phyloP scores from a whole-genome alignment of 2,797 vertebrate genomes.

The Rhynchotus rufescens region DNA sequence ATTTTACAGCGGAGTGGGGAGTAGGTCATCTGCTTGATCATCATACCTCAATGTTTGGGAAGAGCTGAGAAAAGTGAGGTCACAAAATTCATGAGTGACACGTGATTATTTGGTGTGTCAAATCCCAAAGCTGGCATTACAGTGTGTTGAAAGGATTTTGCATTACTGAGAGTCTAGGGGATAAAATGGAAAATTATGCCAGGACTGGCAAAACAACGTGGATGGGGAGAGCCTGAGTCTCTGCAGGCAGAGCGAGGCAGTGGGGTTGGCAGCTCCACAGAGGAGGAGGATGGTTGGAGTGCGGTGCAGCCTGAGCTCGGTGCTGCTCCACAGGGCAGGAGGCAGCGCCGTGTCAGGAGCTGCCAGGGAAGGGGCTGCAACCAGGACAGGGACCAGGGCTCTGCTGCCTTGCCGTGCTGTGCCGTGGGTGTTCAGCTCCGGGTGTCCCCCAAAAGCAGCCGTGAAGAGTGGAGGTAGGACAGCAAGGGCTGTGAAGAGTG shows the following conservation, averaged over 20 bases:
- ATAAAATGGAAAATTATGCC: neutral
- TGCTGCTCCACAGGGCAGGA: neutral
- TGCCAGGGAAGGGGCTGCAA: neutral
- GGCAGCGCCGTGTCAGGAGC: neutral
- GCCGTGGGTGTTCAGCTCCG: neutral
- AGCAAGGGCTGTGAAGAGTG: neutral
- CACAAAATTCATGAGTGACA: neutral
- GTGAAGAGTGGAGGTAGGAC: accelerated
- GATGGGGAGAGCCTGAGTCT: neutral
- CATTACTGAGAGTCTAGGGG: neutral
- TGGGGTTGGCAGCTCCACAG: neutral
- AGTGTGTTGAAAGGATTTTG: neutral
- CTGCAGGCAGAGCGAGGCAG: accelerated
- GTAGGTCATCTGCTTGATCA: neutral
- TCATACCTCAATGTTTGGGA: neutral
- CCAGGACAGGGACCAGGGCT: neutral
- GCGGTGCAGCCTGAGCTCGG: neutral
- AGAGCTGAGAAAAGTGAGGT: neutral
- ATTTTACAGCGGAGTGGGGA: neutral
- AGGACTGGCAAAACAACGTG: neutral
- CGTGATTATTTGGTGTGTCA: accelerated
- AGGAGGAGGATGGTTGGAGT: neutral
- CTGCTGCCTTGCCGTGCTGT: neutral
- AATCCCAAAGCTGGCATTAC: neutral
- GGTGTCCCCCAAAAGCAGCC: neutral